Conservation (phyloP, 2,888 invertebrate species). For the Platycheirus rosarum region DNA sequence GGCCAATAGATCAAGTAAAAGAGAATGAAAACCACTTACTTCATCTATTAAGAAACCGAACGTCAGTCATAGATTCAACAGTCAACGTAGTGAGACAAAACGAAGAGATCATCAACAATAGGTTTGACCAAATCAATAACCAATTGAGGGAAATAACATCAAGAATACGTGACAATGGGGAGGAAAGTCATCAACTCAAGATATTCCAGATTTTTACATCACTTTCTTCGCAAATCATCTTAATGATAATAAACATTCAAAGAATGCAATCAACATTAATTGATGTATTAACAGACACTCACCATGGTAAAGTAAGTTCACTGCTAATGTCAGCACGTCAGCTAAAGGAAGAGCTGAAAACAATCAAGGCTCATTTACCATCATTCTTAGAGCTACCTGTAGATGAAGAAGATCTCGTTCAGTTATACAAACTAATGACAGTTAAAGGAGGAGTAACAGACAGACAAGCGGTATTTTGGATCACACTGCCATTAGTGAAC, state of each 20-base stretch:
- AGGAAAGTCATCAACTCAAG: no score
- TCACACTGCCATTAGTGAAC: slow-evolving; percentile 16
- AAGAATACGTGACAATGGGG: slow-evolving; percentile 19
- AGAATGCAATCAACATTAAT: slow-evolving; percentile 25
- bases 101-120: not conserved
- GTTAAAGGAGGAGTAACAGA: slow-evolving; percentile 3
- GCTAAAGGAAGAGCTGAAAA: no score
- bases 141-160: slow-evolving; percentile 24
- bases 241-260: slow-evolving; percentile 37
- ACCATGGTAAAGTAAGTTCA: slow-evolving; percentile 41
- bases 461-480: slow-evolving; percentile 19
- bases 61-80: slow-evolving; percentile 63
- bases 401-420: no score
- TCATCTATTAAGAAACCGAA: slow-evolving; percentile 51
- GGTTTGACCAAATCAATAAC: slow-evolving; percentile 9
- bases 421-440: not conserved
- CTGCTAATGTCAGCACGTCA: slow-evolving; percentile 12
- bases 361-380: no score
- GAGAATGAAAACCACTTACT: slow-evolving; percentile 22
- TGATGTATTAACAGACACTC: slow-evolving; percentile 19
- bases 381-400: no score
- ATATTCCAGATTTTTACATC: no score
- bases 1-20: slow-evolving; percentile 49
- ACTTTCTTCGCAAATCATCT: no score
- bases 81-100: slow-evolving; percentile 50